phyloP scores from a whole-genome alignment of 2,888 invertebrate genomes.

The Hirtodrosophila histrioides region DNA sequence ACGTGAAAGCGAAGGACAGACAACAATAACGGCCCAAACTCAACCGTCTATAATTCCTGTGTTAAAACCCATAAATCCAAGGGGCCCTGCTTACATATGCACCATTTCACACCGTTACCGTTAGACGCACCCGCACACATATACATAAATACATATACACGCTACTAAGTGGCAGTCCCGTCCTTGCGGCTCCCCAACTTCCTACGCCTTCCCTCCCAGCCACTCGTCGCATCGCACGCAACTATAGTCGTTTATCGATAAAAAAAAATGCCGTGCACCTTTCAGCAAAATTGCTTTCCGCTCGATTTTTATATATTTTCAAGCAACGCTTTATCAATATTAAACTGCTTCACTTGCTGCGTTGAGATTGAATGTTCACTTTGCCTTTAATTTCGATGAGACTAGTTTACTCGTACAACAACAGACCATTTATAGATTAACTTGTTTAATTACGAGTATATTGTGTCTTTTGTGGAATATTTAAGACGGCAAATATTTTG shows the following conservation, averaged over 20 bases:
- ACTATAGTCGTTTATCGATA: conserved; percentile 62
- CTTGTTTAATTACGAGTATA: conserved; percentile 11
- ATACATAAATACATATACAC: conserved; percentile 10
- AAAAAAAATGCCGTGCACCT: conserved; percentile 57
- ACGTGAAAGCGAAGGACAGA: conserved; percentile 16
- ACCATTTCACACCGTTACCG: conserved; percentile 77
- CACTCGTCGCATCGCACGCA: conserved; percentile 11
- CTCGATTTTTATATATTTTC: conserved; percentile 45
- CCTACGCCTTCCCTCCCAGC: not conserved
- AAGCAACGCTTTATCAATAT: conserved; percentile 47
- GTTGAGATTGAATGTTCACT: conserved; percentile 4
- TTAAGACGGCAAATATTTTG: conserved; percentile 9
- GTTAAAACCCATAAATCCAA: conserved; percentile 76
- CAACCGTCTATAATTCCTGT: conserved; percentile 80
- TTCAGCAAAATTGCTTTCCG: conserved; percentile 73
- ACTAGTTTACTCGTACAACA: conserved; percentile 19
- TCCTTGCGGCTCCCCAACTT: not conserved
- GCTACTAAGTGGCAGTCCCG: conserved; percentile 11
- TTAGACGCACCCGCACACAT: conserved; percentile 55
- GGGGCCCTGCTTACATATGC: conserved; percentile 74
- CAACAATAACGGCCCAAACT: conserved; percentile 59
- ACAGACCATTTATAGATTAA: conserved; percentile 35
- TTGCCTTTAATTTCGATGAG: not conserved
- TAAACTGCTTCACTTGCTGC: conserved; percentile 37
- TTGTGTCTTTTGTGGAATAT: not conserved